phyloP scores from a whole-genome alignment of 2,113 vertebrate genomes.

The Pluvianellus socialis region DNA sequence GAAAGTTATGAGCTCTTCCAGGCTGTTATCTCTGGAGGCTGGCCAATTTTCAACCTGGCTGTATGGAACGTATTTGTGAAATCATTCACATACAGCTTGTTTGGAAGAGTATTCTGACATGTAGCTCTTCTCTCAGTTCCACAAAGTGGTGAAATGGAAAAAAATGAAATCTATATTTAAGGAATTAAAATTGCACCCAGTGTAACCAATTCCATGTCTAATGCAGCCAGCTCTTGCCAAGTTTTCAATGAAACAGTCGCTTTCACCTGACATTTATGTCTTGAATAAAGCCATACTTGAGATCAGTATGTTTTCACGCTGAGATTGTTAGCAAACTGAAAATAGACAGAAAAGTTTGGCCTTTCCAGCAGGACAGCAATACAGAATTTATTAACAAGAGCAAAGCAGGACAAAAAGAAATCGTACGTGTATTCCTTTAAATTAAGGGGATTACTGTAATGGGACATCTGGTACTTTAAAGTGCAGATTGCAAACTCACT shows the following conservation, averaged over 20 bases:
- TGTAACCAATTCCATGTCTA: neutral
- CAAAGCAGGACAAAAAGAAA: neutral
- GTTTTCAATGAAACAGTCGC: neutral
- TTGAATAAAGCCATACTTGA: neutral
- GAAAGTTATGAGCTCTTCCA: neutral
- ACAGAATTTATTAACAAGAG: neutral
- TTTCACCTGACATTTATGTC: neutral
- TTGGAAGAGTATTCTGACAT: neutral
- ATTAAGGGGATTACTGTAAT: slow-evolving; percentile 42
- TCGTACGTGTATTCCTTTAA: slow-evolving; percentile 7
- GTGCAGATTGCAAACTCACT: slow-evolving; percentile 10
- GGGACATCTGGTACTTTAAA: slow-evolving; percentile 37
- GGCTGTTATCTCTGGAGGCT: neutral
- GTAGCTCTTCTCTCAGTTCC: neutral
- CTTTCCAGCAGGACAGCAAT: neutral
- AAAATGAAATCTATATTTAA: neutral
- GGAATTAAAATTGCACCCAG: neutral
- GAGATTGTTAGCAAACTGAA: neutral
- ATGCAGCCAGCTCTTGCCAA: neutral
- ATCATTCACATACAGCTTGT: neutral
- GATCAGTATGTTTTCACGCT: neutral
- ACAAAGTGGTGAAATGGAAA: neutral
- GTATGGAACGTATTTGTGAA: neutral
- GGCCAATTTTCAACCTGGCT: neutral
- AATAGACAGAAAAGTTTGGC: neutral